A percentile compares a stretch with the other conserved stretches of the same genome.
These are phyloP conservation scores for Cacoxenus indagator DNA, from an alignment of 2,888 invertebrate species.

Conservation along the genomic window DNA sequence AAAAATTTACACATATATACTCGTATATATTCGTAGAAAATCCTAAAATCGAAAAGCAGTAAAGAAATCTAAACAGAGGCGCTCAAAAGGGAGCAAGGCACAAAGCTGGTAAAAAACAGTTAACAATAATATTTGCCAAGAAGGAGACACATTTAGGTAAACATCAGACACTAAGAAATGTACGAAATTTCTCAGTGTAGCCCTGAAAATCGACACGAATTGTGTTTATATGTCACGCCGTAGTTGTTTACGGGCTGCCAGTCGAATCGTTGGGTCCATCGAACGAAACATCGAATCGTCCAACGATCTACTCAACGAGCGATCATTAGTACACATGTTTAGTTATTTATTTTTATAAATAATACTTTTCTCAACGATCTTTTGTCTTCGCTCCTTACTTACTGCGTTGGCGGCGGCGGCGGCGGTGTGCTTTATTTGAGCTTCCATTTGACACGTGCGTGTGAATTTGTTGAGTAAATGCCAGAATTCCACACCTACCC, in stretches of 20 bases:
- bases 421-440: slow-evolving; percentile 24
- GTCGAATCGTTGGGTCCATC: background rate
- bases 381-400: slow-evolving; percentile 20
- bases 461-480: slow-evolving; percentile 55
- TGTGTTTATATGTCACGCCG: background rate
- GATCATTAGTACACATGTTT: background rate
- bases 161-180: background rate
- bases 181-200: slow-evolving; percentile 1
- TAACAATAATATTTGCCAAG: background rate
- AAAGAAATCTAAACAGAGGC: background rate
- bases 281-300: background rate
- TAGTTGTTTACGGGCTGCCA: background rate
- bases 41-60: background rate
- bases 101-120: background rate
- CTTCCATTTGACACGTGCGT: slow-evolving; percentile 47
- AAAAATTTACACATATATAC: slow-evolving; percentile 34
- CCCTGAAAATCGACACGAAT: background rate
- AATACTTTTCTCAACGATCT: slow-evolving; percentile 36
- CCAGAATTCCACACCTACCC: slow-evolving; percentile 11
- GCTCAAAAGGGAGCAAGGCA: background rate
- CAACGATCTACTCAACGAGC: background rate
- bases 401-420: slow-evolving; percentile 11
- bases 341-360: slow-evolving; percentile 26
- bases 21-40: background rate
- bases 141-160: background rate